Percentiles rank a stretch among this genome's conserved stretches.
Evolutionary conservation across 1,140 invertebrate species (phyloP).

Genomic region (Trichonephila clavipes): DNA sequence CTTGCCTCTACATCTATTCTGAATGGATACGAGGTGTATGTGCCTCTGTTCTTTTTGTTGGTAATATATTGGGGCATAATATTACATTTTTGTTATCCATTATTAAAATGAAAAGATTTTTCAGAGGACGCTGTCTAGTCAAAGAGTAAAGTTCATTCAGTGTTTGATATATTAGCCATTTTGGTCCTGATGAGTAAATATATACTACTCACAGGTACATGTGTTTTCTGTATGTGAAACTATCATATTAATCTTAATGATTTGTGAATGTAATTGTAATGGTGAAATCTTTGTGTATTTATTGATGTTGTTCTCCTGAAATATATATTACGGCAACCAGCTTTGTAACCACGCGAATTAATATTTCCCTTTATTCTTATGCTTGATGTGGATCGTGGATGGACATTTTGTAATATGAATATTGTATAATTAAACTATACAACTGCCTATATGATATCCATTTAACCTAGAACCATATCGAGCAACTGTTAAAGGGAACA

Average conservation of each 20-base stretch:
- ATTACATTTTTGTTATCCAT: not conserved
- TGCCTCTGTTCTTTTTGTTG: not conserved
- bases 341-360: not conserved
- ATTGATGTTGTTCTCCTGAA: not conserved
- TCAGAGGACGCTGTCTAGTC: not conserved
- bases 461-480: constrained; percentile 30
- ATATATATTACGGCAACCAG: not conserved
- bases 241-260: not conserved
- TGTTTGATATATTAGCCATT: not conserved
- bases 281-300: not conserved
- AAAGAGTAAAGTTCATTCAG: not conserved
- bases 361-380: not conserved
- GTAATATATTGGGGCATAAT: not conserved
- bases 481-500: constrained; percentile 40
- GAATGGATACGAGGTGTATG: not conserved
- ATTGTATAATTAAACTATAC: not conserved
- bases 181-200: not conserved
- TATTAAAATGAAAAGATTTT: not conserved
- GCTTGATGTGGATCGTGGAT: constrained; percentile 30
- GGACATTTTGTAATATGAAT: constrained; percentile 24
- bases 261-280: constrained; percentile 5
- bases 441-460: constrained; percentile 18
- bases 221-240: constrained; percentile 7
- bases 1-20: not conserved
- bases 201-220: not conserved